A percentile compares a stretch with the other conserved stretches of the same genome.
Conservation (phyloP, 2,888 invertebrate genomes). For the Drosophila antonietae region DNA sequence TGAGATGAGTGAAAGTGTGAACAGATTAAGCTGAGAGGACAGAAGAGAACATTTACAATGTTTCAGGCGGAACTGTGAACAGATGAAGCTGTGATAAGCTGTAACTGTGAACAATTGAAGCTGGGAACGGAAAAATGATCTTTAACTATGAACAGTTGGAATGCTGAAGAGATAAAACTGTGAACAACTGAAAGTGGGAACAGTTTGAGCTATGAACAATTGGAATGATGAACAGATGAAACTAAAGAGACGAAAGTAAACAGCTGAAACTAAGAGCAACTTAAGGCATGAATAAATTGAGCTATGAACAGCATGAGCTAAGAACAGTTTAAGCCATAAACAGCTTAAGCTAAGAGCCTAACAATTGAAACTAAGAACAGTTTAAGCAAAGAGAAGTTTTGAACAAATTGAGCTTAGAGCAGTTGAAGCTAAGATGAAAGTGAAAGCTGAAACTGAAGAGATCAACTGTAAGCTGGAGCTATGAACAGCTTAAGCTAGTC, state of each 20-base stretch:
- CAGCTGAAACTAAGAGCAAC: background rate
- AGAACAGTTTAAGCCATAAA: background rate
- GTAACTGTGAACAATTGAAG: background rate
- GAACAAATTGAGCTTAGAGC: too few species aligned
- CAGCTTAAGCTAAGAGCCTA: too few species aligned
- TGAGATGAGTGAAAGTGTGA: background rate
- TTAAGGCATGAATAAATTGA: too few species aligned
- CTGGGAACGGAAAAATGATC: background rate
- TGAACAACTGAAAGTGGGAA: background rate
- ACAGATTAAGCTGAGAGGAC: too few species aligned
- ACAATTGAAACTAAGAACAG: too few species aligned
- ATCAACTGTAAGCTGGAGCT: too few species aligned
- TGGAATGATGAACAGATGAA: background rate
- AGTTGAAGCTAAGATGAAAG: too few species aligned
- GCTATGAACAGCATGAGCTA: too few species aligned
- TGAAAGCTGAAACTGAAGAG: too few species aligned
- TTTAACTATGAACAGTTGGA: background rate
- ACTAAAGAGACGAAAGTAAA: too few species aligned
- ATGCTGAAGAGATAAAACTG: background rate
- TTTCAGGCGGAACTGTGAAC: background rate
- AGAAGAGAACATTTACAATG: background rate
- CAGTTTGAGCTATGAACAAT: background rate
- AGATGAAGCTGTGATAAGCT: background rate
- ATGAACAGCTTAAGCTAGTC: background rate
- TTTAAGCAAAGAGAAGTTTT: background rate